Evolutionary conservation across 2,113 vertebrate species (phyloP).

Genomic region (Cololabis saira): DNA sequence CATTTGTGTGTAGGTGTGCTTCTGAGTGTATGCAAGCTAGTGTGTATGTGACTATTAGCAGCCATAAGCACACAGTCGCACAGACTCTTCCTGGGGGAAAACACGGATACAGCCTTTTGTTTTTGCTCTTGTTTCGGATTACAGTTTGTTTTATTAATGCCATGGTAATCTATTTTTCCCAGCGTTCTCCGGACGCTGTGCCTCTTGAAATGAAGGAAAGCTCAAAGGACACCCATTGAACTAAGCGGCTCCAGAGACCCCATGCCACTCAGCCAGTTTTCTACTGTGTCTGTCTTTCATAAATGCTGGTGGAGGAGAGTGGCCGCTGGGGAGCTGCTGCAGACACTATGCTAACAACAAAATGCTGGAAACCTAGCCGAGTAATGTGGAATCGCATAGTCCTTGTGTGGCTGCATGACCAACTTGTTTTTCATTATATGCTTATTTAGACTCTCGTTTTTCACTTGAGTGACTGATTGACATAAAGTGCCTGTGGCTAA

Average conservation of each 20-base stretch:
- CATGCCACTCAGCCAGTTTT: conserved; percentile 60
- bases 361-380: conserved; percentile 28
- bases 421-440: conserved; percentile 60
- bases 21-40: neutral
- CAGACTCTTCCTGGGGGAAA: conserved; percentile 64
- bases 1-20: conserved; percentile 10
- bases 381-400: conserved; percentile 16
- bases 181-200: conserved; percentile 43
- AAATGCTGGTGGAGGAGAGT: conserved; percentile 65
- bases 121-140: conserved; percentile 75
- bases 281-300: conserved; percentile 69
- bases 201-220: conserved; percentile 48
- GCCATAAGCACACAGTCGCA: conserved; percentile 13
- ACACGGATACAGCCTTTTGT: conserved; percentile 73
- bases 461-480: conserved; percentile 39
- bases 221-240: conserved; percentile 71
- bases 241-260: conserved; percentile 65
- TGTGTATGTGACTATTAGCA: conserved; percentile 16
- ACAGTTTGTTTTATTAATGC: conserved; percentile 77
- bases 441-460: conserved; percentile 47
- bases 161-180: conserved; percentile 71
- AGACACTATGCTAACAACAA: conserved; percentile 61
- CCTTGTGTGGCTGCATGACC: conserved; percentile 20
- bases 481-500: conserved; percentile 38
- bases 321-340: conserved; percentile 47